phyloP scores from a whole-genome alignment of 2,797 vertebrate genomes.

The Lepus oiostolus region DNA sequence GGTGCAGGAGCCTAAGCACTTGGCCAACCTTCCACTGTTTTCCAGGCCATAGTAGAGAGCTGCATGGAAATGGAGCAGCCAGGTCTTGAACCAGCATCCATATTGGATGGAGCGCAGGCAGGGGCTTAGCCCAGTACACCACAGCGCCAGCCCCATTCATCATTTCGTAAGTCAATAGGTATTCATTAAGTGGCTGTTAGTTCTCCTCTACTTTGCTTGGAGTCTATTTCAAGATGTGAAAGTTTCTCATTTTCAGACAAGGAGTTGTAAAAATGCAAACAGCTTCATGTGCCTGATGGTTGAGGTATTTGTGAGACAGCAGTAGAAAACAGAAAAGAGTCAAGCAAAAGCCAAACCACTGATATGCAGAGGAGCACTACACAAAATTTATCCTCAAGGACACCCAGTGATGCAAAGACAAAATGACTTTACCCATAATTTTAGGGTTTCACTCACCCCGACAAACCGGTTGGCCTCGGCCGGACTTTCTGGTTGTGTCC shows the following conservation, averaged over 20 bases:
- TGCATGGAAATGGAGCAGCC: no score
- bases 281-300: neutral
- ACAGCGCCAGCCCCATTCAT: neutral
- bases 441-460: no score
- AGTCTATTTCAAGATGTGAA: neutral
- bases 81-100: no score
- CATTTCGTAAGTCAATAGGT: neutral
- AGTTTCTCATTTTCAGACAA: neutral
- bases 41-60: no score
- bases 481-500: no score
- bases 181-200: neutral
- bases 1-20: no score
- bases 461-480: no score
- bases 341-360: neutral
- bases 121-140: no score
- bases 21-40: no score
- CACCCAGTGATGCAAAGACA: neutral
- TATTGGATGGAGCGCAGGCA: no score
- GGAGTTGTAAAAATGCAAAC: neutral
- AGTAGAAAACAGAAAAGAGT: conserved; percentile 19
- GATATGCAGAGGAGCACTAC: neutral
- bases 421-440: no score
- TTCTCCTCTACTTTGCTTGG: no score
- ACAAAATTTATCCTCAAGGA: neutral
- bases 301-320: neutral